Conservation (phyloP, 2,113 vertebrate species). For the Potamarius usumacintae region DNA sequence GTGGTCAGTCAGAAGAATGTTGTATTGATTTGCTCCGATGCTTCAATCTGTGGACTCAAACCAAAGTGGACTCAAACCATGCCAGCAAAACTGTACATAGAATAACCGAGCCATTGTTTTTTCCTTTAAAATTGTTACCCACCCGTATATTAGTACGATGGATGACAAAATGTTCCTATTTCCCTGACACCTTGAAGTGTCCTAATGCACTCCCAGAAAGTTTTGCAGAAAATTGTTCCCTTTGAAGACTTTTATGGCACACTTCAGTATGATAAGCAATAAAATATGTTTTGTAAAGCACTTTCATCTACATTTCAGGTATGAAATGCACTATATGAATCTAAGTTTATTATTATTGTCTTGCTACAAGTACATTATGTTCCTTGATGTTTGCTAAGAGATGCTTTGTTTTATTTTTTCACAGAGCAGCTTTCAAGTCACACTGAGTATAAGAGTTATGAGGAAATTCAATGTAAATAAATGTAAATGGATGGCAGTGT, state of each 20-base stretch:
- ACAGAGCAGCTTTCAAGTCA: neutral
- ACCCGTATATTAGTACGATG: conserved; percentile 10
- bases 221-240: neutral
- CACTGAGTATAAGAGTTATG: neutral
- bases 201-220: conserved; percentile 4
- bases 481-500: neutral
- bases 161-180: neutral
- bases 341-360: neutral
- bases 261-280: neutral
- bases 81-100: neutral
- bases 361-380: neutral
- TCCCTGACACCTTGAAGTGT: neutral
- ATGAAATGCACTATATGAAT: conserved; percentile 9
- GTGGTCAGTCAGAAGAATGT: neutral
- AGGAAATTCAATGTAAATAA: conserved; percentile 2
- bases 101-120: neutral
- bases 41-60: neutral
- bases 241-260: neutral
- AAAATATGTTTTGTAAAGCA: conserved; percentile 16
- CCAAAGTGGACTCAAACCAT: neutral
- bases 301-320: conserved; percentile 23
- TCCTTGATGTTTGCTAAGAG: conserved; percentile 5
- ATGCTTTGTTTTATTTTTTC: neutral
- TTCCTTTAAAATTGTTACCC: neutral
- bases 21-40: neutral